Evolutionary conservation across 2,797 vertebrate genomes (phyloP).

Genomic region (Alcedo quadribrachys): DNA sequence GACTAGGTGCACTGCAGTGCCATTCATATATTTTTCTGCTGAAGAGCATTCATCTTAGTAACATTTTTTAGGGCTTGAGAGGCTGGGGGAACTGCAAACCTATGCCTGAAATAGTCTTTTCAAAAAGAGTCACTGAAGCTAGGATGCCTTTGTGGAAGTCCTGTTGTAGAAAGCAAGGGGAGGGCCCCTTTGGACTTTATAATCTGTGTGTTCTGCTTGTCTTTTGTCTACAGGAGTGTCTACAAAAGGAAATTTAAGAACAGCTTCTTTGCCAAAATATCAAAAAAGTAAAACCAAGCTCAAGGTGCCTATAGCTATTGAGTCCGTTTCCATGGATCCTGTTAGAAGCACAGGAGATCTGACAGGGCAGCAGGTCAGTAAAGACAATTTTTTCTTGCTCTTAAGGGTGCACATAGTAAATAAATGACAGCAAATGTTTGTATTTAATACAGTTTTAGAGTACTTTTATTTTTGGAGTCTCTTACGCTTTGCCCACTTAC

Average conservation of each 20-base stretch:
- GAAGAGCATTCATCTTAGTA: neutral
- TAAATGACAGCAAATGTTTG: neutral
- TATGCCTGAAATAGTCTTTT: neutral
- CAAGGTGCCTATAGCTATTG: conserved; percentile 23
- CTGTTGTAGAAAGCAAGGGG: neutral
- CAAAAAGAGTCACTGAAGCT: neutral
- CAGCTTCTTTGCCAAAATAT: conserved; percentile 50
- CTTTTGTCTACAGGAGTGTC: conserved; percentile 78
- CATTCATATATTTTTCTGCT: neutral
- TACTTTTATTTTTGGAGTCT: neutral
- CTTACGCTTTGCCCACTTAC: neutral
- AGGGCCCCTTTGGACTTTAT: neutral
- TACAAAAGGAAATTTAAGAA: conserved; percentile 69
- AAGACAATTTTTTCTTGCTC: neutral
- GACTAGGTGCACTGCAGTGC: neutral
- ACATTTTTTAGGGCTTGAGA: neutral
- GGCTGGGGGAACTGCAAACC: neutral
- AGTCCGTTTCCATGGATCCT: conserved; percentile 55
- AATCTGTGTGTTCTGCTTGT: conserved; percentile 26
- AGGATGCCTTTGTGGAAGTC: neutral
- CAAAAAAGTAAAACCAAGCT: conserved; percentile 59
- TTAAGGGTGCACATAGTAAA: neutral
- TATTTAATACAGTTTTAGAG: neutral
- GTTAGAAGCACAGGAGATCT: conserved; percentile 49
- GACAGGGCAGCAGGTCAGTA: conserved; percentile 67